Evolutionary conservation across 2,888 invertebrate species (phyloP), one percentile per base, ranked within the genome.

Genomic region (Axea sp.): DNA sequence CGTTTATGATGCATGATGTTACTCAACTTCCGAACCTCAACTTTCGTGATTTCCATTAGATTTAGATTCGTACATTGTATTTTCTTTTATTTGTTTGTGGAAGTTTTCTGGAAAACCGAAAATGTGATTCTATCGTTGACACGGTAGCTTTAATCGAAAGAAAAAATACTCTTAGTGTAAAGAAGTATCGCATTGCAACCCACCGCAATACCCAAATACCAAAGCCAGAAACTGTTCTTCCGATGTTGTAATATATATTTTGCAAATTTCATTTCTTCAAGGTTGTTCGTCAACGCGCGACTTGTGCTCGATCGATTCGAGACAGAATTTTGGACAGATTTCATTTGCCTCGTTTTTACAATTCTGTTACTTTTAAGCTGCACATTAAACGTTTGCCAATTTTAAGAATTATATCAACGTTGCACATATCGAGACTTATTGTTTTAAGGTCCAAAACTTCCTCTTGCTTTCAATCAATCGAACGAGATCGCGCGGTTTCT

Each of bases 121-220:
- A 68, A 68, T 59, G 59, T 59, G 51, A 59, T 51, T 68, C 59
- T 43, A 51, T 59, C 59, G 59, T 43, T 7, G 8, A 35, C 17
- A 15, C 49, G 68, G 11, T 41, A 51, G 33, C 12, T 35, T 51
- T 68, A 33, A 51, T 19, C n/a, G 19, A 37, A 3, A 9, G 1
- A 53, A 17, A 6, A 12, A 76, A 78, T 79, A 80, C 76, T 79
- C 76, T 76, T 82, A 78, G 79, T 78, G 75, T 33, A 33, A 79
- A 67, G 57, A 76, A 39, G 30, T 43, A 62, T 7, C 45, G 33
- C 37, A 71, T 69, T 62, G 81, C 78, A 81, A 81, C 77, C 80
- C 80, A 82, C 80, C 81, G 83, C 83, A 84, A 82, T 82, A 82
- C 67, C 75, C 17, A 80, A 79, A 84, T 84, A 83, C 84, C 84